A percentile compares a stretch with the other conserved stretches of the same genome.
Evolutionary conservation across 2,888 invertebrate species (phyloP).

Genomic region (Syritta pipiens): DNA sequence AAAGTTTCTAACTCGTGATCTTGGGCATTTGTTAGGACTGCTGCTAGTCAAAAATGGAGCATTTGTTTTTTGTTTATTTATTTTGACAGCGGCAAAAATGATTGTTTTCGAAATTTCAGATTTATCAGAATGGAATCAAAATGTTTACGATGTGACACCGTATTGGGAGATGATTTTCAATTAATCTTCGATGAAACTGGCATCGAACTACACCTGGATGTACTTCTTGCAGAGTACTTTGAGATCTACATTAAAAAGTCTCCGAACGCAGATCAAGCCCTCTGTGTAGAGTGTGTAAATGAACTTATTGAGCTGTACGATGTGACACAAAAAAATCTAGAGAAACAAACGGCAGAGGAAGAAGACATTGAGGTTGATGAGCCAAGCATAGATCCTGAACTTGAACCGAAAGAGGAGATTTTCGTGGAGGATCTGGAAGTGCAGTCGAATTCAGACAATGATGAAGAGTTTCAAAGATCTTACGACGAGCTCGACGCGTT

Average conservation of each 20-base stretch:
- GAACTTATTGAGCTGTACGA: slow-evolving; percentile 75
- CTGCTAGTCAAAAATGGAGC: too few relatives aligned
- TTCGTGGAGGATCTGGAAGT: neutral
- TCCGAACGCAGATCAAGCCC: slow-evolving; percentile 59
- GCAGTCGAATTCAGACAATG: neutral
- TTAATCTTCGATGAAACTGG: slow-evolving; percentile 77
- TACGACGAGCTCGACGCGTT: neutral
- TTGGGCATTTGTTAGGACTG: too few relatives aligned
- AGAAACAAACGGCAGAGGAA: slow-evolving; percentile 41
- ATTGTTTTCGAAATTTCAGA: neutral
- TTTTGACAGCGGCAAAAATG: too few relatives aligned
- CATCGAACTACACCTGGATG: slow-evolving; percentile 73
- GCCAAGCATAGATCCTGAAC: neutral
- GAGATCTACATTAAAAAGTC: slow-evolving; percentile 69
- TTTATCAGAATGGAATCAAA: slow-evolving; percentile 22
- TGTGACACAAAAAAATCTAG: slow-evolving; percentile 72
- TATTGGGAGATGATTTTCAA: slow-evolving; percentile 70
- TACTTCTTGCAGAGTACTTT: slow-evolving; percentile 73
- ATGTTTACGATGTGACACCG: slow-evolving; percentile 72
- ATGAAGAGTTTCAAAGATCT: neutral
- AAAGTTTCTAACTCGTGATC: too few relatives aligned
- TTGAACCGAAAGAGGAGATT: neutral
- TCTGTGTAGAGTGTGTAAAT: slow-evolving; percentile 74
- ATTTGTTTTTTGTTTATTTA: neutral
- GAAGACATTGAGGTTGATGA: neutral